Evolutionary conservation across 2,797 vertebrate species (phyloP), one percentile per base, ranked within the genome.

Genomic region (Neosilurus mollespiculum): DNA sequence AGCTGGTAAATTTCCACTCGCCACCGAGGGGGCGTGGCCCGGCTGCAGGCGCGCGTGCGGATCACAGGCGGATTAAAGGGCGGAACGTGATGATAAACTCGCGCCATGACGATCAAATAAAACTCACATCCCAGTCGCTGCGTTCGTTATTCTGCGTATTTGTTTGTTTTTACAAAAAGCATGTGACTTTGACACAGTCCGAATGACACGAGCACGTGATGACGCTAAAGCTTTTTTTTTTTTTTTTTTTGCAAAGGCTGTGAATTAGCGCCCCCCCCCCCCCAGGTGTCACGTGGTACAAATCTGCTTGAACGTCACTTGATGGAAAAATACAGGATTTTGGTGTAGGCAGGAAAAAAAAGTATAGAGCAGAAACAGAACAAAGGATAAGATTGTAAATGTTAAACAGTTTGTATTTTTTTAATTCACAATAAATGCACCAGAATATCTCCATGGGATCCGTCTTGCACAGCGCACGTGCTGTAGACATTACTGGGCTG

Each of bases 251-350:
- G 20, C 58, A 37, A n/a, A 22, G 12, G 56, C 75, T 62, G 37
- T 43, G 75, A 77, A 91, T 91, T 93, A 90, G 92, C 93, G 90
- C 91, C 90, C 85, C 84, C 78, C 16, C 15, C 54, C 30, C 11
- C 24, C 6, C 18, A 11, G 10, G 26, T 72, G 88, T 94, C 94
- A 95, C 94, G 94, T 95, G 94, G 93, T 90, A 71, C 86, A 90
- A 90, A 91, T 92, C 92, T 91, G 92, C 93, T 94, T 94, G 91
- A 94, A 91, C 92, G 93, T 93, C 93, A 94, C 92, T 95, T 94
- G 94, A 95, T 95, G 95, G 95, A 95, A 95, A 95, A 95, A 94
- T 95, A 95, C 95, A 93, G 94, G 95, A 94, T 94, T 95, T 93
- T 81, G 88, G 92, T 92, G 93, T 65, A 83, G 62, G 81, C 73